Percentiles rank a stretch among this genome's conserved stretches.
phyloP scores from a whole-genome alignment of 2,888 invertebrate species.

The Reticulitermes lucifugus region DNA sequence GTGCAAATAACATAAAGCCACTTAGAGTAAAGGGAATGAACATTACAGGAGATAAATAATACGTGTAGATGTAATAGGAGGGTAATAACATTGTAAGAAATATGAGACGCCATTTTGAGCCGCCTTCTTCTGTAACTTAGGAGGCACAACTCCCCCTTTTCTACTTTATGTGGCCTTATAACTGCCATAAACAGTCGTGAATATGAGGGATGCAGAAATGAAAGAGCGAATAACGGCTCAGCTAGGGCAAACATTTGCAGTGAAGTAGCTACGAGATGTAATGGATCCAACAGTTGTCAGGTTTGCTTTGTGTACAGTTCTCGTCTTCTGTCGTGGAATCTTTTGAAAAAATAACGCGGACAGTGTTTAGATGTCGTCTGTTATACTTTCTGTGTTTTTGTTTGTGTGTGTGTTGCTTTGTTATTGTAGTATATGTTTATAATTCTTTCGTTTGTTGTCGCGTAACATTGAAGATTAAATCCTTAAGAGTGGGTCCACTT shows the following conservation, averaged over 20 bases:
- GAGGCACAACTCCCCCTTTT: neutral
- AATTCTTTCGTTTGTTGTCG: neutral
- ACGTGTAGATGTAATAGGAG: slow-evolving; percentile 33
- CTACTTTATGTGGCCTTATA: slow-evolving; percentile 37
- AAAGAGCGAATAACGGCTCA: slow-evolving; percentile 17
- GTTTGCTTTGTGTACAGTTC: slow-evolving; percentile 3
- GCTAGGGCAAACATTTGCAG: slow-evolving; percentile 27
- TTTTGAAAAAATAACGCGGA: neutral
- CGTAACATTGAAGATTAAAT: neutral
- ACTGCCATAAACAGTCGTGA: slow-evolving; percentile 41
- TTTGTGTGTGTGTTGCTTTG: neutral
- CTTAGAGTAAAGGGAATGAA: slow-evolving; percentile 26
- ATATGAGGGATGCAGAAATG: slow-evolving; percentile 28
- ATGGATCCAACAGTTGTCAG: slow-evolving; percentile 28
- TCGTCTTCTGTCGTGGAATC: neutral
- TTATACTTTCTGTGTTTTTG: neutral
- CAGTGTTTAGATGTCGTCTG: slow-evolving; percentile 11
- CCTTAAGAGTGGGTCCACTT: neutral
- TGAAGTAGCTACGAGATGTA: neutral
- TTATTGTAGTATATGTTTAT: slow-evolving; percentile 20
- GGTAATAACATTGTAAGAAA: slow-evolving; percentile 42
- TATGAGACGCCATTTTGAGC: slow-evolving; percentile 34
- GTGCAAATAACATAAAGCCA: slow-evolving; percentile 31
- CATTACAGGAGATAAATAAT: slow-evolving; percentile 38
- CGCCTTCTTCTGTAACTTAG: slow-evolving; percentile 27